These are phyloP conservation scores for Cryptophagus acutangulus DNA, from an alignment of 2,888 invertebrate genomes.

Conservation along the genomic window DNA sequence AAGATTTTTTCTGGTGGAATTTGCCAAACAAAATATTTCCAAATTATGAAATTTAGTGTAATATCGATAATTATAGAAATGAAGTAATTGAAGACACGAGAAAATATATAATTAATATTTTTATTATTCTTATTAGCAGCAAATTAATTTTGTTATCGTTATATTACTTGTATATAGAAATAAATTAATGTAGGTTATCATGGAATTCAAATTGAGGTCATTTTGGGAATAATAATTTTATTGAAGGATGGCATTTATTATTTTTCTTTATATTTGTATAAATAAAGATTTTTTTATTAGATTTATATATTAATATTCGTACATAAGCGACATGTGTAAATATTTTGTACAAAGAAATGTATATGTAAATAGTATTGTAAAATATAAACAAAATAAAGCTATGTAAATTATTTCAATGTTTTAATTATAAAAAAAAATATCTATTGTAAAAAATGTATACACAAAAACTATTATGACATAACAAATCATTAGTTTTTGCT, in stretches of 20 bases:
- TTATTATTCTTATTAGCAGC: too few relatives aligned
- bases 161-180: too few relatives aligned
- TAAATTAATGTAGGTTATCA: slow-evolving; percentile 27
- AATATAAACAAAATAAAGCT: slow-evolving; percentile 4
- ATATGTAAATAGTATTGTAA: slow-evolving; percentile 32
- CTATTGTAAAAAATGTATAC: neutral
- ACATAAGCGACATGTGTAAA: slow-evolving; percentile 20
- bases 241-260: slow-evolving; percentile 13
- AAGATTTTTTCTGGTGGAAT: neutral
- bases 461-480: too few relatives aligned
- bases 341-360: slow-evolving; percentile 24
- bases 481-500: too few relatives aligned
- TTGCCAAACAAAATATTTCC: neutral
- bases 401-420: neutral
- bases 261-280: slow-evolving; percentile 5
- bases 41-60: neutral
- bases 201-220: slow-evolving; percentile 27
- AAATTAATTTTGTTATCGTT: slow-evolving; percentile 30
- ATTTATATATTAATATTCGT: too few relatives aligned
- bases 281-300: too few relatives aligned
- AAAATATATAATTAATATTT: too few relatives aligned
- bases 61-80: slow-evolving; percentile 7
- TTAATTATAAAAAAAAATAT: neutral
- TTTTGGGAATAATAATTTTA: slow-evolving; percentile 14
- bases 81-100: too few relatives aligned